These are phyloP conservation scores for Metacarcinus magister DNA, from an alignment of 2,888 invertebrate genomes.

Conservation along the genomic window DNA sequence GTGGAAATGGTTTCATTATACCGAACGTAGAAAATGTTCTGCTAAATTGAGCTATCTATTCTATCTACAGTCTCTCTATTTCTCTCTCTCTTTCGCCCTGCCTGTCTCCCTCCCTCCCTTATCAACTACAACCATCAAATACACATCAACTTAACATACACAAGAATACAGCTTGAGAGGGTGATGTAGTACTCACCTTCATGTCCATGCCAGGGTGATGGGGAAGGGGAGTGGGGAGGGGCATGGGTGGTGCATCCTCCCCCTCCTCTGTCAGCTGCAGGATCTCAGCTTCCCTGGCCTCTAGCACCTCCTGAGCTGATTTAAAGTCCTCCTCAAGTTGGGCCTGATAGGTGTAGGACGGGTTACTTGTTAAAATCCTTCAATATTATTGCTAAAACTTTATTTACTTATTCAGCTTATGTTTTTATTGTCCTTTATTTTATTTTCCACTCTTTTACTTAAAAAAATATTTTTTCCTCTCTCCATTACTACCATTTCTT, in stretches of 20 bases:
- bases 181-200: not conserved
- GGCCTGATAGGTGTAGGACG: slow-evolving; percentile 46
- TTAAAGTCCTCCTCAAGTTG: slow-evolving; percentile 77
- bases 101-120: too few species aligned
- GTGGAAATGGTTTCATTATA: too few species aligned
- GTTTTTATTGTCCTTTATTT: too few species aligned
- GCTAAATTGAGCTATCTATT: too few species aligned
- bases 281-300: slow-evolving; percentile 73
- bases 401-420: too few species aligned
- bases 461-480: too few species aligned
- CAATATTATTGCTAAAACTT: too few species aligned
- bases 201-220: not conserved
- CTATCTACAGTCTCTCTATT: too few species aligned
- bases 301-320: slow-evolving; percentile 73
- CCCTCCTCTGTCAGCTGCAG: slow-evolving; percentile 71
- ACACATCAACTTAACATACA: not conserved
- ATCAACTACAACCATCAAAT: not conserved
- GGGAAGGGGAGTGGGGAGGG: slow-evolving; percentile 22
- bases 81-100: too few species aligned
- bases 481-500: not conserved
- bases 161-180: not conserved
- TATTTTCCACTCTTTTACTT: too few species aligned
- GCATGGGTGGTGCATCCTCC: slow-evolving; percentile 71
- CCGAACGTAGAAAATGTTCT: too few species aligned
- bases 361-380: not conserved